Conservation (phyloP, 2,888 invertebrate species). For the Cantharis nigra region DNA sequence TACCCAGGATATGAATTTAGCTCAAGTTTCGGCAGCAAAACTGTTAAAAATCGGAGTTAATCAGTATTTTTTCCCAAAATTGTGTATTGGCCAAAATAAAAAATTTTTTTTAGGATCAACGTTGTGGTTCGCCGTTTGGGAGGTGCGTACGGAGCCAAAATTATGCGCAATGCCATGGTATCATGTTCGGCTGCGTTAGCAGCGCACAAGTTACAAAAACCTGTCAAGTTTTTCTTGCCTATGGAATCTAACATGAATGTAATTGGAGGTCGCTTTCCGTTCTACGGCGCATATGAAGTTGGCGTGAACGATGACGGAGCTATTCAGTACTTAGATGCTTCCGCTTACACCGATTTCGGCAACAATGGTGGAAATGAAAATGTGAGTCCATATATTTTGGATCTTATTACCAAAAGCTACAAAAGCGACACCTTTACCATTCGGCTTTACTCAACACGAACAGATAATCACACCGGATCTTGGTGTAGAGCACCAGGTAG, state of each 20-base stretch:
- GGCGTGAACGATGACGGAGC: slow-evolving; percentile 66
- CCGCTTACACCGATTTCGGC: slow-evolving; percentile 62
- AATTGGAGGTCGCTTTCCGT: slow-evolving; percentile 69
- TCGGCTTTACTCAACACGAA: slow-evolving; percentile 57
- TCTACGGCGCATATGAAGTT: slow-evolving; percentile 68
- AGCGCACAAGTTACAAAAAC: slow-evolving; percentile 63
- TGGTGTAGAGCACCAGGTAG: slow-evolving; percentile 71
- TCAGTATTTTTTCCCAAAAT: background rate
- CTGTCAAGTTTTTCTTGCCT: slow-evolving; percentile 72
- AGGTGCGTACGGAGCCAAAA: slow-evolving; percentile 81
- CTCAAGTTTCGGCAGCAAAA: background rate
- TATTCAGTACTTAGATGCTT: slow-evolving; percentile 67
- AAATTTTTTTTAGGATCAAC: slow-evolving; percentile 61
- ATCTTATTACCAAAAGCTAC: slow-evolving; percentile 64
- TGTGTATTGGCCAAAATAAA: too few species aligned
- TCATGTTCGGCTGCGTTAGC: slow-evolving; percentile 73
- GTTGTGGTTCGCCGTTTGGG: slow-evolving; percentile 75
- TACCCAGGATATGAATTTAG: background rate
- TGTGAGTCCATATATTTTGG: slow-evolving; percentile 39
- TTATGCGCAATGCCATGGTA: slow-evolving; percentile 62
- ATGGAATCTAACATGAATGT: slow-evolving; percentile 74
- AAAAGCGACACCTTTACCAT: slow-evolving; percentile 59
- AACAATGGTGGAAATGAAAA: slow-evolving; percentile 61
- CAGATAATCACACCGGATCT: slow-evolving; percentile 68
- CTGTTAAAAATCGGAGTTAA: background rate